These are phyloP conservation scores for Drosophila pectinifera DNA, from an alignment of 1,140 invertebrate species.

Conservation along the genomic window DNA sequence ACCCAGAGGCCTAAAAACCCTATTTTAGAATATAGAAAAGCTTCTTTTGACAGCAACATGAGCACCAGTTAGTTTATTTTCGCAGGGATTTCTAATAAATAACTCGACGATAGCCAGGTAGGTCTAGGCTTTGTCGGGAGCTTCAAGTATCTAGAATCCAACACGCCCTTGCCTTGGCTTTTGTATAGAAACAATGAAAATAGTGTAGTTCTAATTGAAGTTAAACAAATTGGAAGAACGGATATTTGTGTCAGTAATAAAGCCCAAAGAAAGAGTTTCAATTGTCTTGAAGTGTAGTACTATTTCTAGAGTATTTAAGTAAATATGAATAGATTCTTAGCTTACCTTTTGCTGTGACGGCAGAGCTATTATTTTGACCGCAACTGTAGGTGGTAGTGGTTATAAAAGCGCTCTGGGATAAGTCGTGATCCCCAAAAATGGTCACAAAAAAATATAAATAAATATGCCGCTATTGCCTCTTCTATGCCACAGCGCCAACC, in stretches of 20 bases:
- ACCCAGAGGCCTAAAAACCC: no score
- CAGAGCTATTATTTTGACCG: slow-evolving; percentile 3
- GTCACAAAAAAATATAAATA: slow-evolving; percentile 21
- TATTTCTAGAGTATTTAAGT: no score
- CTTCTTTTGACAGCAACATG: no score
- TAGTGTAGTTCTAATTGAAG: background rate
- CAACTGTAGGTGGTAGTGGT: slow-evolving; percentile 1
- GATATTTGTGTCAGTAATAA: no score
- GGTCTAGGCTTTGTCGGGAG: no score
- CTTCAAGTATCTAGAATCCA: background rate
- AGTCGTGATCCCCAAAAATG: slow-evolving; percentile 39
- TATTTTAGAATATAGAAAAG: no score
- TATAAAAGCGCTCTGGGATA: slow-evolving; percentile 28
- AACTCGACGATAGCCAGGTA: no score
- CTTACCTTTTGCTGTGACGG: no score
- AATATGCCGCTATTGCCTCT: slow-evolving; percentile 7
- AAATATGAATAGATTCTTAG: no score
- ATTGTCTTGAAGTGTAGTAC: no score
- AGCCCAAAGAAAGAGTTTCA: background rate
- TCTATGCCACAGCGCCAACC: slow-evolving; percentile 6
- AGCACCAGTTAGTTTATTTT: background rate
- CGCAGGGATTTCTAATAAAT: background rate
- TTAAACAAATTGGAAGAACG: background rate
- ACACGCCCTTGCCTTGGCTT: background rate
- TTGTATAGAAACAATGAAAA: background rate